Base-by-base conservation (phyloP, 2,797 vertebrate species). In the Austrolebias charrua region DNA sequence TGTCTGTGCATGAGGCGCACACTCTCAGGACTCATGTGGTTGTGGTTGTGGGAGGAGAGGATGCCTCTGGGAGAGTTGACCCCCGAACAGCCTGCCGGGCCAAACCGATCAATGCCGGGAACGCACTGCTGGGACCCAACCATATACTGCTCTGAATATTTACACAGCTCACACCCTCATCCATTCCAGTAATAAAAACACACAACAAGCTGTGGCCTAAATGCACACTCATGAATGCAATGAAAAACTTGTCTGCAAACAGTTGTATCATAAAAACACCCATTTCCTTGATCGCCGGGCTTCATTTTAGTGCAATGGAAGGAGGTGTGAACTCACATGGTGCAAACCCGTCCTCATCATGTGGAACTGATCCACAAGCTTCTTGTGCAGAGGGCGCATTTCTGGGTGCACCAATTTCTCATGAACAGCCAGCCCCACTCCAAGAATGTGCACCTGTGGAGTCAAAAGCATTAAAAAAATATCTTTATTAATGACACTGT, bases 281-380 rank as follows among this genome's bases (percentile, higher is more conserved):
- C 13, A 35, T 2, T 3, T 2, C 24, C 24, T 24, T 24, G 24
- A 24, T 24, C 24, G 24, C 3, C 3, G 28, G 15, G 12, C 14
- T 16, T 28, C 1, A 4, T 38, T 24, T 28, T 4, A 4, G 1
- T 7, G n/a, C 19, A 24, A 14, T 56, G 15, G 15, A 4, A 46
- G n/a, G 16, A 57, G 24, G 24, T n/a, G 1, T 33, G 33, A 5
- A 86, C 95, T 97, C 92, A 99, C 98, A 5, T 98, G 96, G 80
- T 97, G 97, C 62, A 99, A 92, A 58, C 97, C 97, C 60, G 95
- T 95, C 72, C 96, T 93, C 96, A 99, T 98, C 94, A 99, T 94
- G 87, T 99, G 98, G 92, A 99, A 99, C 91, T 99, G 98, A 83
- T 99, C 98, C 5, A 99, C 95, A 29, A 99, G 92, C 80, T 99